phyloP scores from a whole-genome alignment of 2,113 vertebrate genomes.

The Sturnira hondurensis region DNA sequence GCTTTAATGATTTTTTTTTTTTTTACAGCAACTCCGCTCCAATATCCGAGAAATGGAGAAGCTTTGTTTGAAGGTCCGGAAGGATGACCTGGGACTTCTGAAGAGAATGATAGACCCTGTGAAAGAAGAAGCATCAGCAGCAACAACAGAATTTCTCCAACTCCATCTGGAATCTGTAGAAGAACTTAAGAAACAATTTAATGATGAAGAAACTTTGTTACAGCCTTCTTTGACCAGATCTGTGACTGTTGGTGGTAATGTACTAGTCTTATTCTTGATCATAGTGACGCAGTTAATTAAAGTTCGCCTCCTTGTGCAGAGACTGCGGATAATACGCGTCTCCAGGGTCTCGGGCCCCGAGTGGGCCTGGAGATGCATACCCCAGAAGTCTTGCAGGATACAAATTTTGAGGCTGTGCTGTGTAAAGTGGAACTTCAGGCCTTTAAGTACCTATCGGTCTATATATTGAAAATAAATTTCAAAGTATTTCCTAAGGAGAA shows the following conservation, averaged over 20 bases:
- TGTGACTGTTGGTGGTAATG: conserved; percentile 76
- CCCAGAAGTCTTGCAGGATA: background rate
- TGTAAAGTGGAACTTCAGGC: background rate
- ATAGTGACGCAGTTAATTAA: background rate
- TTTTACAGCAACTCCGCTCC: conserved; percentile 90
- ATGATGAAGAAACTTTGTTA: conserved; percentile 62
- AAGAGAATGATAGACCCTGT: conserved; percentile 89
- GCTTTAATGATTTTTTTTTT: conserved; percentile 16
- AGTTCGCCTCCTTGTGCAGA: background rate
- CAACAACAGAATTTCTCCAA: conserved; percentile 88
- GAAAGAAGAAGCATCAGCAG: conserved; percentile 85
- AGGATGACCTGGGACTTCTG: conserved; percentile 85
- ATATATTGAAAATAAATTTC: background rate
- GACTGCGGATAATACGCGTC: background rate
- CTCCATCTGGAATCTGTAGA: conserved; percentile 86
- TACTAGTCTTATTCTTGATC: conserved; percentile 24
- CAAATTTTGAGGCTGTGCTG: background rate
- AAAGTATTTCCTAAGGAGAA: background rate
- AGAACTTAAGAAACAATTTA: conserved; percentile 74
- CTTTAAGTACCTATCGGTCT: background rate
- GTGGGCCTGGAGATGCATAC: background rate
- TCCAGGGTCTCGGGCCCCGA: background rate
- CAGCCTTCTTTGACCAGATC: conserved; percentile 78
- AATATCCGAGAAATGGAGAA: conserved; percentile 97
- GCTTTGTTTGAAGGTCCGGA: conserved; percentile 87